Evolutionary conservation across 2,888 invertebrate genomes (phyloP), one percentile per base, ranked within the genome.

Genomic region (Margaritifera margaritifera): DNA sequence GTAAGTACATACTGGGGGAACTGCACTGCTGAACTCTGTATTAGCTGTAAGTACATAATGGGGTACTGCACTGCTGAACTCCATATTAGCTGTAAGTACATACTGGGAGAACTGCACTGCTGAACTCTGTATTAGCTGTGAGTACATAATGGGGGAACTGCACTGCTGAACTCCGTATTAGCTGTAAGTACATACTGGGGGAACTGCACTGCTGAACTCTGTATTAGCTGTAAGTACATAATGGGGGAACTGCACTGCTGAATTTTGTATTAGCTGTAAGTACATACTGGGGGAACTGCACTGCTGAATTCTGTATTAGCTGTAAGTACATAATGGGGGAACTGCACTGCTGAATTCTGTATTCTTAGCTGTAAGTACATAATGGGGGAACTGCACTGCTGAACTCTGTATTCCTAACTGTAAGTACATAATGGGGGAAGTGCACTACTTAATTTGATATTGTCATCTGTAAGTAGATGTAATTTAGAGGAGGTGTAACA

Each of bases 81-180:
- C 15, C 11, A 15, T 42, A 42, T 42, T 15, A n/a, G n/a, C n/a
- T n/a, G n/a, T n/a, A n/a, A n/a, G n/a, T n/a, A n/a, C n/a, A n/a
- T n/a, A 20, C 6, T 60, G 15, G 42, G 3, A 15, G 42, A 42
- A 42, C 3, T 42, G 42, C 15, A 15, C 42, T 15, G 42, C 4
- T 3, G 11, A 15, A 42, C 11, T 11, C 15, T 8, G 42, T 11
- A 15, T 15, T 15, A n/a, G n/a, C n/a, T n/a, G n/a, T n/a, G n/a
- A n/a, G 91, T 98, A 70, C 92, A 98, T 69, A 95, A 96, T 72
- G 89, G 89, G n/a, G 89, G 90, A 6, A 89, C 89, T 19, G 90
- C 89, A 65, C 80, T 90, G 42, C 82, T 90, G 60, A 90, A 90
- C 80, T n/a, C n/a, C n/a, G n/a, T n/a, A n/a, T 86, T 88, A n/a